phyloP scores from a whole-genome alignment of 2,113 vertebrate genomes.

The Onychostoma macrolepis region DNA sequence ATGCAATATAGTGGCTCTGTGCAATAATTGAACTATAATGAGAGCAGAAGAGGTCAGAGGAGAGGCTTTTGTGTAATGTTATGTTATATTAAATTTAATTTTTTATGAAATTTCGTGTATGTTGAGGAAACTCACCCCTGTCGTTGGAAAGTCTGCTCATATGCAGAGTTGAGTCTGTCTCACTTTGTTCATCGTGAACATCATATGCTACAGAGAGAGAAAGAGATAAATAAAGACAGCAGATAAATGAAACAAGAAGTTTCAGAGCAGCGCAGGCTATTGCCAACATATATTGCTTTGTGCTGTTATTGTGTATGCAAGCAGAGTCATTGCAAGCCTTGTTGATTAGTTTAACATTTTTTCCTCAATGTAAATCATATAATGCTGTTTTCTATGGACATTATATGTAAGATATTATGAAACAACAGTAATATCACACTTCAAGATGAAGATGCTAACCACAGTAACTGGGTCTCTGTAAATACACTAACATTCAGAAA shows the following conservation, averaged over 20 bases:
- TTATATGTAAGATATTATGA: conserved; percentile 3
- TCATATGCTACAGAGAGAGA: conserved; percentile 70
- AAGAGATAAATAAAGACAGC: not conserved
- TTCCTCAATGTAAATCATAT: conserved; percentile 23
- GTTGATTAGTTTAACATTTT: conserved; percentile 8
- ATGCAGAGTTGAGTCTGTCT: conserved; percentile 76
- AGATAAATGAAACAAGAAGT: not conserved
- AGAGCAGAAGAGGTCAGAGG: conserved; percentile 22
- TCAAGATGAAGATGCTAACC: conserved; percentile 14
- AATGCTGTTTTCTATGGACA: conserved; percentile 16
- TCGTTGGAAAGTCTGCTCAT: conserved; percentile 88
- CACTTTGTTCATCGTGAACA: conserved; percentile 76
- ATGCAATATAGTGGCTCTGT: conserved; percentile 21
- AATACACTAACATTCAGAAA: not conserved
- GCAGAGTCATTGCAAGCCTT: not conserved
- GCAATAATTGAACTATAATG: conserved; percentile 34
- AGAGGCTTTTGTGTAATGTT: conserved; percentile 29
- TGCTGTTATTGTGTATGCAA: not conserved
- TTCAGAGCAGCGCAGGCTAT: not conserved
- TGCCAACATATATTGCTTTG: conserved; percentile 19
- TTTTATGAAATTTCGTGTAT: not conserved
- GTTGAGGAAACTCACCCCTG: conserved; percentile 78
- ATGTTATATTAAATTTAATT: not conserved
- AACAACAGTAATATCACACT: conserved; percentile 22
- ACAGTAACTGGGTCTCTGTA: not conserved